A percentile compares a stretch with the other conserved stretches of the same genome.
phyloP scores from a whole-genome alignment of 2,797 vertebrate genomes.

The Decapterus maruadsi region DNA sequence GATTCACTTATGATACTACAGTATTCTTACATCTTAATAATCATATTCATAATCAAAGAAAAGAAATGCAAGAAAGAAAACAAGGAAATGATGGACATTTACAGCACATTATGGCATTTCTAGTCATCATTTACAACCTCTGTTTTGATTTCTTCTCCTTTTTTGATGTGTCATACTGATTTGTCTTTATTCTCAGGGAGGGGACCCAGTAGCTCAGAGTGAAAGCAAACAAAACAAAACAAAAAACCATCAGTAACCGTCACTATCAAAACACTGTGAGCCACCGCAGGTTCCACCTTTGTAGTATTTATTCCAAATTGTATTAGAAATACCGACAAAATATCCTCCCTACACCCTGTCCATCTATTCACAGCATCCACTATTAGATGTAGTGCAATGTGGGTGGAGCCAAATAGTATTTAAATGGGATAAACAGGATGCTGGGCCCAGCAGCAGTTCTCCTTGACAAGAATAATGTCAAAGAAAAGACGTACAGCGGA shows the following conservation, averaged over 20 bases:
- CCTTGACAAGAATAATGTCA: slow-evolving; percentile 24
- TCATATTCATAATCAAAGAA: slow-evolving; percentile 75
- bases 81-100: slow-evolving; percentile 80
- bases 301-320: slow-evolving; percentile 43
- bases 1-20: slow-evolving; percentile 84
- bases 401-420: slow-evolving; percentile 53
- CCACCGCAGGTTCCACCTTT: slow-evolving; percentile 27
- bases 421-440: slow-evolving; percentile 40
- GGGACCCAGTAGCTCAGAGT: slow-evolving; percentile 30
- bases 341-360: slow-evolving; percentile 64
- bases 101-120: slow-evolving; percentile 79
- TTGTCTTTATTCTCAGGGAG: slow-evolving; percentile 61
- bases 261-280: slow-evolving; percentile 30
- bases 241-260: slow-evolving; percentile 7
- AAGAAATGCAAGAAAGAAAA: slow-evolving; percentile 77
- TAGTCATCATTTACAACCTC: slow-evolving; percentile 76
- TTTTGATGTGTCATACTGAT: slow-evolving; percentile 67
- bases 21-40: slow-evolving; percentile 85
- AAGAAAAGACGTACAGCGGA: slow-evolving; percentile 31
- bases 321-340: slow-evolving; percentile 42
- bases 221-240: neutral
- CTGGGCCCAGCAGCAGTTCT: slow-evolving; percentile 53
- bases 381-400: slow-evolving; percentile 72
- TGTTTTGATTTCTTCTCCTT: slow-evolving; percentile 51
- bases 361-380: slow-evolving; percentile 41